Conservation (phyloP, 2,888 invertebrate species). For the Tipula helvola region DNA sequence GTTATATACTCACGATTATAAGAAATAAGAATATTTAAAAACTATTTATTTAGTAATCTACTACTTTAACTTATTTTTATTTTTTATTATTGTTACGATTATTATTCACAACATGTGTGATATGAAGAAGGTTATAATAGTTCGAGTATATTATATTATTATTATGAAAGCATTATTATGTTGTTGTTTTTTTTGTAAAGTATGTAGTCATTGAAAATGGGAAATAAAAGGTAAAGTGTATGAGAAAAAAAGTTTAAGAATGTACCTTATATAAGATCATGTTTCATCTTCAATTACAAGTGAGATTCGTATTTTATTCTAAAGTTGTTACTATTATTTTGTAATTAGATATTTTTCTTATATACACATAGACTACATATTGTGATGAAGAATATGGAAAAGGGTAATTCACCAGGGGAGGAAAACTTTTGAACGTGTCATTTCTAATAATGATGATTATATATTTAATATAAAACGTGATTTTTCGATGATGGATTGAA, state of each 20-base stretch:
- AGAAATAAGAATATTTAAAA: neutral
- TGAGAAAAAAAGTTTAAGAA: neutral
- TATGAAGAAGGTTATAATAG: neutral
- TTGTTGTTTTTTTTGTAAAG: neutral
- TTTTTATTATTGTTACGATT: neutral
- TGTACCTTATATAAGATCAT: neutral
- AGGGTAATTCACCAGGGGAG: neutral
- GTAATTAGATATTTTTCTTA: neutral
- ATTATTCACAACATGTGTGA: neutral
- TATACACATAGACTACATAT: neutral
- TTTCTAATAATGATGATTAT: neutral
- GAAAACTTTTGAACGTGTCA: neutral
- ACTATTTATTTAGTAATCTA: neutral
- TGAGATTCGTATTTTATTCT: neutral
- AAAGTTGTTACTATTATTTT: neutral
- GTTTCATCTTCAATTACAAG: neutral
- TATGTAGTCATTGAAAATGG: neutral
- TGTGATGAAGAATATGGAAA: neutral
- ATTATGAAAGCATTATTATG: neutral
- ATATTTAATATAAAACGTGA: neutral
- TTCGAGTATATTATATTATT: neutral
- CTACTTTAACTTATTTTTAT: neutral
- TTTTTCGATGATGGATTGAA: conserved; percentile 4
- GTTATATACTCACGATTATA: neutral
- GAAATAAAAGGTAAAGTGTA: neutral